Conservation (phyloP, 2,888 invertebrate genomes). For the Cantharis rufa region DNA sequence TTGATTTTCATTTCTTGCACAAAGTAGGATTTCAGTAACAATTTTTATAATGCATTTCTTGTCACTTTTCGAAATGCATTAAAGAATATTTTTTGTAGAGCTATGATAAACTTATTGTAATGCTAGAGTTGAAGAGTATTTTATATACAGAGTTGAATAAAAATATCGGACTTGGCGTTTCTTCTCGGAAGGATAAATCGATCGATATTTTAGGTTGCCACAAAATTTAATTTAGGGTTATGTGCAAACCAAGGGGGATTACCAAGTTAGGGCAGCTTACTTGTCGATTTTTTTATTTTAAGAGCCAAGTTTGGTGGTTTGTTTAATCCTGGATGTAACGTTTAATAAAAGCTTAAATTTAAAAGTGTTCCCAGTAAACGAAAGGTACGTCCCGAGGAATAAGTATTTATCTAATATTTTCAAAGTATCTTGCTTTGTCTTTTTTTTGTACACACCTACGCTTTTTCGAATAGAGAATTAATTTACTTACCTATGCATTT, state of each 20-base stretch:
- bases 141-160: neutral
- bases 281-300: neutral
- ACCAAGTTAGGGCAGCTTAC: neutral
- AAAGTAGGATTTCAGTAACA: conserved; percentile 33
- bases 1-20: conserved; percentile 35
- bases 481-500: conserved; percentile 18
- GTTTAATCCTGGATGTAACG: neutral
- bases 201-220: neutral
- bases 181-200: neutral
- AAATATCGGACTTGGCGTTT: neutral
- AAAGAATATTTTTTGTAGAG: conserved; percentile 13
- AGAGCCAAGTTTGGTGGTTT: neutral
- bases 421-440: conserved; percentile 12
- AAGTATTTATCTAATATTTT: conserved; percentile 25
- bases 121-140: conserved; percentile 13
- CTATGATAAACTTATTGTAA: conserved; percentile 19
- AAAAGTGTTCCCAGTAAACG: conserved; percentile 8
- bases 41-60: conserved; percentile 26
- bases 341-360: neutral
- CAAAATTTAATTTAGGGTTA: neutral
- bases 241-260: neutral
- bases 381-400: conserved; percentile 28
- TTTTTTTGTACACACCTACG: conserved; percentile 30
- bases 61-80: conserved; percentile 41
- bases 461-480: conserved; percentile 22